A percentile compares a stretch with the other conserved stretches of the same genome.
Conservation (phyloP, 2,888 invertebrate genomes). For the Brachypterus glaber region DNA sequence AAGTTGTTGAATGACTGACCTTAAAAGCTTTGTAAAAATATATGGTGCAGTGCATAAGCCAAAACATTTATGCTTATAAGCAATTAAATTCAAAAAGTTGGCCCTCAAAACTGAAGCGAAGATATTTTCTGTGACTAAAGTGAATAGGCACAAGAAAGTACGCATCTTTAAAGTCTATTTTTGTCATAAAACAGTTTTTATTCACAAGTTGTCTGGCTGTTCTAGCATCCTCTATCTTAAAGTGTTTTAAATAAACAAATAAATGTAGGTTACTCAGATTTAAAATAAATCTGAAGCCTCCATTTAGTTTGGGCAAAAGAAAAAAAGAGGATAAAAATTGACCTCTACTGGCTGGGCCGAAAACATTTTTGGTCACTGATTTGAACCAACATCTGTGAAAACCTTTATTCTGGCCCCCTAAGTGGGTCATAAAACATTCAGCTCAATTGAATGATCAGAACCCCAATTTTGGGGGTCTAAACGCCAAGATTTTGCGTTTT, state of each 20-base stretch:
- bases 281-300: constrained; percentile 1
- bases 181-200: constrained; percentile 1
- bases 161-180: no score
- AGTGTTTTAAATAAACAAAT: constrained; percentile 18
- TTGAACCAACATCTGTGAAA: no score
- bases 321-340: constrained; percentile 3
- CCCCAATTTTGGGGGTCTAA: no score
- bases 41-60: constrained; percentile 18
- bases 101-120: constrained; percentile 17
- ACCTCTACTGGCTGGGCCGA: no score
- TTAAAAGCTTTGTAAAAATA: constrained; percentile 22
- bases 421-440: no score
- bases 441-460: no score
- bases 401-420: no score
- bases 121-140: constrained; percentile 13
- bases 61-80: constrained; percentile 16
- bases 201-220: constrained; percentile 14
- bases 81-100: constrained; percentile 17
- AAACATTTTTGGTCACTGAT: no score
- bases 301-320: constrained; percentile 2
- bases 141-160: constrained; percentile 18
- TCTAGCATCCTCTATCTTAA: constrained; percentile 21
- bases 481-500: no score
- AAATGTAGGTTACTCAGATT: constrained; percentile 15
- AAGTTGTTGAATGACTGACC: constrained; percentile 10